Evolutionary conservation across 2,888 invertebrate species (phyloP).

Genomic region (Pterostichus niger): DNA sequence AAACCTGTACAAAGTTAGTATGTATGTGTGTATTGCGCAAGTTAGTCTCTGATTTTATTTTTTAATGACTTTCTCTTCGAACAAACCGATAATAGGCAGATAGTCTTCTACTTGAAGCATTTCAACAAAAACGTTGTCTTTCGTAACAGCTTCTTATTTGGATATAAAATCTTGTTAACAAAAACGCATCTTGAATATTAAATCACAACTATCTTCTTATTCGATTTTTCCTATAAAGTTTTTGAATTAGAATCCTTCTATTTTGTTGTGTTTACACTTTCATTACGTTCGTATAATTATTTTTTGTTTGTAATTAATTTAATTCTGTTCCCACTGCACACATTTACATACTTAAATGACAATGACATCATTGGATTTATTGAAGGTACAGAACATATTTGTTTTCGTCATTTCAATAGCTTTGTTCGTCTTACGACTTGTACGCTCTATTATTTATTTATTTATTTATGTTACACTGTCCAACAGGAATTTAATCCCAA

Average conservation of each 20-base stretch:
- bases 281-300: not conserved
- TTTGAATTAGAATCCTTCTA: constrained; percentile 3
- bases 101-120: constrained; percentile 27
- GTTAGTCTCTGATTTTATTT: constrained; percentile 22
- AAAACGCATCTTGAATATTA: constrained; percentile 48
- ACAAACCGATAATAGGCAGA: constrained; percentile 45
- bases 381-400: too few species aligned
- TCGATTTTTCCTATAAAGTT: not conserved
- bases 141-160: constrained; percentile 46
- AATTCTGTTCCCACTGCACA: not conserved
- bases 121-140: constrained; percentile 44
- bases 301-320: constrained; percentile 19
- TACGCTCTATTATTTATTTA: too few species aligned
- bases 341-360: not conserved
- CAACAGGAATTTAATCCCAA: too few species aligned
- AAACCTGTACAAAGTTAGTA: constrained; percentile 32
- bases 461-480: too few species aligned
- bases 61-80: constrained; percentile 45
- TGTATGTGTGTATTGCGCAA: constrained; percentile 12
- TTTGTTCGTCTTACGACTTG: too few species aligned
- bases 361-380: too few species aligned
- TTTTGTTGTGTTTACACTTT: constrained; percentile 17
- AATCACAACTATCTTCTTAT: constrained; percentile 10
- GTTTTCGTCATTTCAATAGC: too few species aligned
- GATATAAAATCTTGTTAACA: constrained; percentile 30